Evolutionary conservation across 2,113 vertebrate species (phyloP).

Genomic region (Rhagologus leucostigma): DNA sequence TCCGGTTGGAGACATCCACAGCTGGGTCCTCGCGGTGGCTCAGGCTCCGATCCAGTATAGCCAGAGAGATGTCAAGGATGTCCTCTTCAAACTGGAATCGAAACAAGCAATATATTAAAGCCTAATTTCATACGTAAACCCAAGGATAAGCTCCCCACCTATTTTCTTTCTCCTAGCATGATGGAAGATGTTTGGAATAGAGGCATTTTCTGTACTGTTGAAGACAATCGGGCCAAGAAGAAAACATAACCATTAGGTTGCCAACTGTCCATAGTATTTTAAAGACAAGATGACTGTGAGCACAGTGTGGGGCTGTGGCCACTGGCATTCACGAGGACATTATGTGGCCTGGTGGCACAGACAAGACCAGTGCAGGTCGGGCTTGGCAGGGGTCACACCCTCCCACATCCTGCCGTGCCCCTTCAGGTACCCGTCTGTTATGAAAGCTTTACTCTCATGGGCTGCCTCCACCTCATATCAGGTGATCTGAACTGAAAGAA

Average conservation of each 20-base stretch:
- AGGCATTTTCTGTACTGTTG: not conserved
- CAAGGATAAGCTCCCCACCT: not conserved
- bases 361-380: not conserved
- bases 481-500: not conserved
- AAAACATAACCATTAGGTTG: not conserved
- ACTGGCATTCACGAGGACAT: not conserved
- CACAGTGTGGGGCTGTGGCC: not conserved
- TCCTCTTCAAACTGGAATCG: constrained; percentile 55
- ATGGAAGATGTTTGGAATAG: not conserved
- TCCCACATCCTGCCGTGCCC: not conserved
- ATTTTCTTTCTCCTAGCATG: not conserved
- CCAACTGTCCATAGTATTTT: not conserved
- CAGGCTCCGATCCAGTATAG: constrained; percentile 47
- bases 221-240: not conserved
- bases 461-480: not conserved
- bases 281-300: not conserved
- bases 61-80: constrained; percentile 51
- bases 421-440: not conserved
- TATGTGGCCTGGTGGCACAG: not conserved
- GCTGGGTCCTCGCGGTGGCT: not conserved
- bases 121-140: not conserved
- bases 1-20: not conserved
- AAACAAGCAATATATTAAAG: not conserved
- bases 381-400: not conserved
- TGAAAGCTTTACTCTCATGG: not conserved